These are phyloP conservation scores for Crypturellus tataupa DNA, from an alignment of 2,797 vertebrate species.

Conservation along the genomic window DNA sequence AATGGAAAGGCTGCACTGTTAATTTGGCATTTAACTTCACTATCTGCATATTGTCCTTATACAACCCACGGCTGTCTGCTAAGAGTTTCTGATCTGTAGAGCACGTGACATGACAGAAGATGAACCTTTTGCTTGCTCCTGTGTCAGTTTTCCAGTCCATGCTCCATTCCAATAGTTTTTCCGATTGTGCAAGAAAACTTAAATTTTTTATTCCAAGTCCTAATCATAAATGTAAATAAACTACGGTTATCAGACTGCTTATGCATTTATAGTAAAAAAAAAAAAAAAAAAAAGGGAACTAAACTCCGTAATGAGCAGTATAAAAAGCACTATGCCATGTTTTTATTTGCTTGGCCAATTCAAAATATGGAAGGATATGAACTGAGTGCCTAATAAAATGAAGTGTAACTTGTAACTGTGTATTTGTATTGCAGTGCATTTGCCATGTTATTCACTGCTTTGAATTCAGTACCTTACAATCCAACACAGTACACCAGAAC, in stretches of 20 bases:
- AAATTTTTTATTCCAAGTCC: neutral
- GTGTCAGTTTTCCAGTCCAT: neutral
- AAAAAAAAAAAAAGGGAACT: neutral
- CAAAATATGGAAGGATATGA: neutral
- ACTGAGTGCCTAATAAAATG: constrained; percentile 49
- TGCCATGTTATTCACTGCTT: neutral
- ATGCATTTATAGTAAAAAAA: neutral
- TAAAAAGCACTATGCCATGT: neutral
- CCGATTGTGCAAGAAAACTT: neutral
- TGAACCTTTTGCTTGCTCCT: fast-evolving
- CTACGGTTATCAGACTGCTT: neutral
- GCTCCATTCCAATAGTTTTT: neutral
- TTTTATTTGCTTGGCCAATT: constrained; percentile 41
- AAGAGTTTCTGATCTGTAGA: neutral
- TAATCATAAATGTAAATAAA: neutral
- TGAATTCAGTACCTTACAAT: neutral
- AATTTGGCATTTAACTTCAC: constrained; percentile 39
- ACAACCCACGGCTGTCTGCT: neutral
- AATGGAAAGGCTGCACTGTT: neutral
- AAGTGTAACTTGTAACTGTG: constrained; percentile 50
- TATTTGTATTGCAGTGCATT: constrained; percentile 52
- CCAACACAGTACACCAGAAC: neutral
- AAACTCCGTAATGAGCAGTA: neutral
- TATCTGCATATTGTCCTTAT: neutral
- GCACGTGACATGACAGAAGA: neutral